Evolutionary conservation across 2,113 vertebrate species (phyloP), one percentile per base, ranked within the genome.

Genomic region (Triplophysa rosa): DNA sequence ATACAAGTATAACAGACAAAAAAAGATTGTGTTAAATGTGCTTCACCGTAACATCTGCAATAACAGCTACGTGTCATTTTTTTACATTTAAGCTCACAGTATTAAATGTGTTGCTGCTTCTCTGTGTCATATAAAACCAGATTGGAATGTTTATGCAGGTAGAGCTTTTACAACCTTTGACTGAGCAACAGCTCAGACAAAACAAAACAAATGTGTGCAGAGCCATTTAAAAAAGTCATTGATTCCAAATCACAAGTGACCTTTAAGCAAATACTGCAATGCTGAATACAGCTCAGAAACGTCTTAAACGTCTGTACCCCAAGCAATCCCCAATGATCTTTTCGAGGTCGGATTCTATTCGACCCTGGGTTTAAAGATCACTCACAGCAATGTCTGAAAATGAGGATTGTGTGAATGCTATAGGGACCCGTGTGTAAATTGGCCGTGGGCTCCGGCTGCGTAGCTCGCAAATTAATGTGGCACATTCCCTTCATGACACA

Each of bases 151-250:
- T 42, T 71, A 71, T 24, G 17, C 59, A 40, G 33, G 47, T 40
- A 65, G 42, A 64, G 16, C n/a, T 62, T 74, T 56, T 42, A 65
- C 29, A 21, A 42, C n/a, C 29, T 72, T 16, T 17, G 42, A 62
- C 3, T 71, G 29, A 11, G 52, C 16, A 80, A 54, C 26, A 17
- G 4, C 19, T 19, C 7, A 52, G 24, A 33, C 19, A 21, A 59
- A 13, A 17, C 19, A 12, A 40, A 59, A 19, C 54, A 59, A n/a
- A 52, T 19, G 8, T 17, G 47, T 14, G 11, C 70, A 84, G 77
- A 86, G 87, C 83, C 61, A 85, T 78, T 79, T 77, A 67, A 62
- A 77, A 77, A 54, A 65, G 80, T 67, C 61, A 47, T 81, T 65
- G 75, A 59, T 64, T 24, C 12, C 77, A 65, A 16, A 58, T 73